A percentile compares a stretch with the other conserved stretches of the same genome.
Evolutionary conservation across 2,113 vertebrate genomes (phyloP).

Genomic region (Stigmatopora argus): DNA sequence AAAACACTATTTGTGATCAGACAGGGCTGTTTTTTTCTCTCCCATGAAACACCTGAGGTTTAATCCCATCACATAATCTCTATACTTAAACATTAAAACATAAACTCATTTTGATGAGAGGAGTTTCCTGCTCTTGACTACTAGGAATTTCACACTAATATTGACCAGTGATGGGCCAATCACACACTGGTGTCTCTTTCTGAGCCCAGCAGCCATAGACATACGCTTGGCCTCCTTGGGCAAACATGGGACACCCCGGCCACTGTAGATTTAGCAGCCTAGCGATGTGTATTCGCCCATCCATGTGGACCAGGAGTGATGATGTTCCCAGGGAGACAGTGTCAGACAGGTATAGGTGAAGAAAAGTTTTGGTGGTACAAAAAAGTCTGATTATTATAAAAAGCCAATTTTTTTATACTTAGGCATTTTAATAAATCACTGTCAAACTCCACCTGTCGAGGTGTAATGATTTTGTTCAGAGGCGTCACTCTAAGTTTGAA

Average conservation of each 20-base stretch:
- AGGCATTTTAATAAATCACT: background rate
- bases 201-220: conserved; percentile 37
- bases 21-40: background rate
- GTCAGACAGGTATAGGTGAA: conserved; percentile 17
- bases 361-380: conserved; percentile 22
- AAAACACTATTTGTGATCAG: conserved; percentile 25
- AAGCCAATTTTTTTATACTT: background rate
- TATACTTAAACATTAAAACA: background rate
- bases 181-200: conserved; percentile 54
- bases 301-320: conserved; percentile 55
- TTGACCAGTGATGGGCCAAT: conserved; percentile 19
- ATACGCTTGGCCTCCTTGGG: conserved; percentile 52
- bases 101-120: conserved; percentile 15
- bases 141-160: conserved; percentile 55
- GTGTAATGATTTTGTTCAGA: background rate
- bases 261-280: conserved; percentile 64
- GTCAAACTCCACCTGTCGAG: background rate
- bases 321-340: conserved; percentile 62
- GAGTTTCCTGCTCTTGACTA: conserved; percentile 28
- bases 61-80: conserved; percentile 16
- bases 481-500: background rate
- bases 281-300: conserved; percentile 67
- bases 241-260: conserved; percentile 57
- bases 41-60: background rate
- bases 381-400: background rate